Evolutionary conservation across 2,888 invertebrate genomes (phyloP), one percentile per base, ranked within the genome.

Genomic region (Serripes groenlandicus): DNA sequence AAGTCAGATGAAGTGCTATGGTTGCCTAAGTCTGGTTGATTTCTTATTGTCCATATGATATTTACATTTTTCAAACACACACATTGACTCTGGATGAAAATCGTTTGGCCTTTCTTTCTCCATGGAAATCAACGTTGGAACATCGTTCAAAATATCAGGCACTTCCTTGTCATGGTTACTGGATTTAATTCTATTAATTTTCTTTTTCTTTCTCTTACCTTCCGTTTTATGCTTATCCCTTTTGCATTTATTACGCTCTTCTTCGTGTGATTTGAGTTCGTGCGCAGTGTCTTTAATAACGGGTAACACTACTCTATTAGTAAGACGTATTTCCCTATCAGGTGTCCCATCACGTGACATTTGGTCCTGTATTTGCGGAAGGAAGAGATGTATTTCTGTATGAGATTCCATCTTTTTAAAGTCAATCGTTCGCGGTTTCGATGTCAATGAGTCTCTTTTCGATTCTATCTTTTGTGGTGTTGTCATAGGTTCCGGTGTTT

Each of bases 51-150:
- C 68, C 7, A 58, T 26, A 56, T 90, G 90, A n/a, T 83, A 83
- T 15, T 71, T 56, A 75, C 90, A 90, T 23, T 90, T 86, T 78
- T 88, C 88, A 72, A 90, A 88, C 37, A 85, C 66, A 78, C 90
- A 90, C 69, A 88, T 83, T 4, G 85, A 85, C 18, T 83, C 86
- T 7, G 78, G 70, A 34, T 84, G 85, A 66, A 75, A 81, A 34
- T 76, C 75, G 42, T 69, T 28, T 4, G 54, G 60, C 34, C 77
- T 75, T n/a, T 89, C 88, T 21, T 82, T 83, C 62, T 88, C 81
- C 68, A 88, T 75, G 11, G 90, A 90, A 28, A 90, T 88, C 60
- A 88, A 76, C 9, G 90, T 90, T n/a, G 88, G 80, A 7, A 90
- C 86, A 73, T 90, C 90, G 66, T 90, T 90, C 23, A 90, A 52